These are phyloP conservation scores for Pontoporia blainvillei DNA, from an alignment of 2,113 vertebrate species.

Conservation along the genomic window DNA sequence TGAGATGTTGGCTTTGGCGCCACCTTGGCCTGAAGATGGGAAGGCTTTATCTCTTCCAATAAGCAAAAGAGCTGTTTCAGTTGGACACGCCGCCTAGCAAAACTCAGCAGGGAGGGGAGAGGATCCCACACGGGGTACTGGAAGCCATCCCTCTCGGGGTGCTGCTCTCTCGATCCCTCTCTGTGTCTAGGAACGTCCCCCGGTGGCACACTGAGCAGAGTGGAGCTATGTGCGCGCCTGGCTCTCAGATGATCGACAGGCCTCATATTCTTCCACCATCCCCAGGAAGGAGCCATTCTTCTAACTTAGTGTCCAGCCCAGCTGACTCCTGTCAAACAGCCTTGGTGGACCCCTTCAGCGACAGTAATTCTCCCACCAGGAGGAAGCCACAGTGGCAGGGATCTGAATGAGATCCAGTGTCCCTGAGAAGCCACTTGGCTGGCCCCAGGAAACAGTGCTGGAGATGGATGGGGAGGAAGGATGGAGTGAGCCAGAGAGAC, in stretches of 20 bases:
- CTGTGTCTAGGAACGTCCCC: not conserved
- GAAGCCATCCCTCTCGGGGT: not conserved
- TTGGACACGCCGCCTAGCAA: fast-evolving
- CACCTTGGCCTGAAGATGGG: not conserved
- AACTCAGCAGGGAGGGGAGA: too few species aligned
- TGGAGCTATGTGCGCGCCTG: not conserved
- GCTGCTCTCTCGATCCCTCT: fast-evolving
- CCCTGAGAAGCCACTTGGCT: not conserved
- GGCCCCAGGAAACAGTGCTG: not conserved
- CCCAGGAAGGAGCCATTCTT: constrained; percentile 34
- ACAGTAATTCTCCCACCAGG: constrained; percentile 32
- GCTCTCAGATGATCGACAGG: constrained; percentile 57
- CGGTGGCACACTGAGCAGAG: not conserved
- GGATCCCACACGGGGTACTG: too few species aligned
- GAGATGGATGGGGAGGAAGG: not conserved
- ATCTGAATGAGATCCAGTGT: not conserved
- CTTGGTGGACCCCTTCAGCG: not conserved
- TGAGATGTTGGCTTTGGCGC: not conserved
- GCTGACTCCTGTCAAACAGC: constrained; percentile 28
- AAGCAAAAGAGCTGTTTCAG: not conserved
- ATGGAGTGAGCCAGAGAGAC: not conserved
- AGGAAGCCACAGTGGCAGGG: not conserved
- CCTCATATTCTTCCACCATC: constrained; percentile 1
- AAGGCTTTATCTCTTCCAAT: not conserved
- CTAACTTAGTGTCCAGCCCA: constrained; percentile 20